phyloP scores from a whole-genome alignment of 2,113 vertebrate species.

The Solea solea region DNA sequence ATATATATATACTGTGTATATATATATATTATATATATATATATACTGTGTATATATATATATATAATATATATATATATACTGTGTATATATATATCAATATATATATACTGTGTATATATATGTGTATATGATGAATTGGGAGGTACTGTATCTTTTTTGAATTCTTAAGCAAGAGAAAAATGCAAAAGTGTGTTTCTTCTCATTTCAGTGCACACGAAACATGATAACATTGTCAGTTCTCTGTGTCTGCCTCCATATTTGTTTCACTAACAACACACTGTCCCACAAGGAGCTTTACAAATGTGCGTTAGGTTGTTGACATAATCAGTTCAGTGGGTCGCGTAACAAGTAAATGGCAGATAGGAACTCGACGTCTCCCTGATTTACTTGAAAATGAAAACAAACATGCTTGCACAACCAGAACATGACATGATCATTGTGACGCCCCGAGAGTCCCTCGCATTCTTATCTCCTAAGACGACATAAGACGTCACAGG shows the following conservation, averaged over 20 bases:
- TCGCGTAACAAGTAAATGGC: neutral
- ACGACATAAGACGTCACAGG: slow-evolving; percentile 47
- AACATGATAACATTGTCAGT: neutral
- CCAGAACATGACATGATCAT: neutral
- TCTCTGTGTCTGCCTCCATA: neutral
- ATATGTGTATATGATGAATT: too few relatives aligned
- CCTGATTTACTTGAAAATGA: neutral
- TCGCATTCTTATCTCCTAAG: slow-evolving; percentile 35
- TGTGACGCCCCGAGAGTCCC: slow-evolving; percentile 15
- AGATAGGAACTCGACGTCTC: neutral
- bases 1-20: too few relatives aligned
- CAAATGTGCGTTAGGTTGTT: neutral
- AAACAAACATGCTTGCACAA: slow-evolving; percentile 5
- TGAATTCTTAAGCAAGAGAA: too few relatives aligned
- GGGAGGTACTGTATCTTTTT: too few relatives aligned
- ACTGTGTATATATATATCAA: too few relatives aligned
- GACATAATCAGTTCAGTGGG: slow-evolving; percentile 24
- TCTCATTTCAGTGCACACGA: neutral
- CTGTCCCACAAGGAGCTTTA: slow-evolving; percentile 1
- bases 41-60: too few relatives aligned
- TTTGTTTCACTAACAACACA: neutral
- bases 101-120: too few relatives aligned
- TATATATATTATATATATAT: too few relatives aligned
- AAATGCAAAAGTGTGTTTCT: neutral
- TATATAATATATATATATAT: too few relatives aligned